Evolutionary conservation across 2,888 invertebrate genomes (phyloP), one percentile per base, ranked within the genome.

Genomic region (Busseola fusca): DNA sequence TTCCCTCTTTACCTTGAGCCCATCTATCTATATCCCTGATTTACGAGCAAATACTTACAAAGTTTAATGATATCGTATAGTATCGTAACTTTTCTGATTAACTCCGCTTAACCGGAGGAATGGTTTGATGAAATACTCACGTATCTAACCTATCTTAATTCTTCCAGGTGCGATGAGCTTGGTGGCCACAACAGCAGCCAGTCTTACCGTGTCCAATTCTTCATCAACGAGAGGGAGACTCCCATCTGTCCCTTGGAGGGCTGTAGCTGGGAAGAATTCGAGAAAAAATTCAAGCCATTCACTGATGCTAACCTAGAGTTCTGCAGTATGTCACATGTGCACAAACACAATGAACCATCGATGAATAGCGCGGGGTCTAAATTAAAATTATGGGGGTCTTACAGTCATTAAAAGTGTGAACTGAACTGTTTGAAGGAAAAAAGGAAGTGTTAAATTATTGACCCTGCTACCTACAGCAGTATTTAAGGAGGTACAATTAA

Each of bases 181-280:
- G 85, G 78, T 0, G 52, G n/a, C 3, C 76, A 88, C 48, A 81
- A 87, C 0, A 86, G 79, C 0, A 57, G 14, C 6, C 77, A 88
- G 62, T 74, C 74, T 0, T 85, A 91, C 73, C 83, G 90, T 1
- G 91, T 94, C 14, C 94, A 94, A 72, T 52, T 94, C 27, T 93
- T 93, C 80, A 72, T 91, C 54, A 94, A 94, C 68, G 94, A 95
- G 74, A 90, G 90, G 70, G 85, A 83, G 12, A 90, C 92, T 0
- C 83, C 87, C 4, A 72, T 94, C 3, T 95, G 95, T 69, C 92
- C 94, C 0, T 27, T 84, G 0, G 87, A 89, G 6, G 94, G 94
- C 2, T 95, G 95, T 83, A 87, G 90, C 3, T 94, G 93, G 93
- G 72, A 90, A 21, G 83, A 93, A 77, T 94, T 95, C 85, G 84